Evolutionary conservation across 2,888 invertebrate species (phyloP), one percentile per base, ranked within the genome.

Genomic region (Sylvicola cinctus): DNA sequence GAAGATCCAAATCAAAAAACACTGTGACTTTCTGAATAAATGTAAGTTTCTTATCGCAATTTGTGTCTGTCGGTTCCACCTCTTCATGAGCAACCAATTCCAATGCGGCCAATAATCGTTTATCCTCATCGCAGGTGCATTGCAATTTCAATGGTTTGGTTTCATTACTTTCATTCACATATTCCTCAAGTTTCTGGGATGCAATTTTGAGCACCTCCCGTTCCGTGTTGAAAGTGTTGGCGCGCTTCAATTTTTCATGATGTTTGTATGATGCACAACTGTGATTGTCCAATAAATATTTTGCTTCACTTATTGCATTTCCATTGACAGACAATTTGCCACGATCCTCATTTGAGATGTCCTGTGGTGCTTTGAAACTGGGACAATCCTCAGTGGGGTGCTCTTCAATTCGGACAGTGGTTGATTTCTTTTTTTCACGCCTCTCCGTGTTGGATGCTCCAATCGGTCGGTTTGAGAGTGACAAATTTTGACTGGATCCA

Each of bases 1-100:
- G 50, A 33, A 78, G 59, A 49, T 73, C 72, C 38, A 78, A 60
- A 49, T 77, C 78, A 45, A 78, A 77, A 47, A 76, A 76, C 26
- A 67, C 54, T 1, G 65, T 54, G 5, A 76, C 46, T 47, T 71
- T 71, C 46, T 68, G 54, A 31, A 64, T 62, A 42, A 59, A 62
- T 2, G 57, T 63, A 44, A 57, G 46, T 39, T 49, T 45, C 12
- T 28, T 28, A 10, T 28, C 29, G 29, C n/a, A 10, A 28, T 10
- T n/a, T 6, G 10, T 28, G 12, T 6, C 7, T 25, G 40, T 54
- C 25, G 7, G 10, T 25, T 25, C 47, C 36, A 55, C 52, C 38
- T 46, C 39, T 26, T 44, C 41, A n/a, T 45, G 48, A 3, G 50
- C 48, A n/a, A 50, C 45, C 8, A 46, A 25, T 25, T 25, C 11